phyloP scores from a whole-genome alignment of 2,797 vertebrate genomes.

The Sebastes trivittatus region DNA sequence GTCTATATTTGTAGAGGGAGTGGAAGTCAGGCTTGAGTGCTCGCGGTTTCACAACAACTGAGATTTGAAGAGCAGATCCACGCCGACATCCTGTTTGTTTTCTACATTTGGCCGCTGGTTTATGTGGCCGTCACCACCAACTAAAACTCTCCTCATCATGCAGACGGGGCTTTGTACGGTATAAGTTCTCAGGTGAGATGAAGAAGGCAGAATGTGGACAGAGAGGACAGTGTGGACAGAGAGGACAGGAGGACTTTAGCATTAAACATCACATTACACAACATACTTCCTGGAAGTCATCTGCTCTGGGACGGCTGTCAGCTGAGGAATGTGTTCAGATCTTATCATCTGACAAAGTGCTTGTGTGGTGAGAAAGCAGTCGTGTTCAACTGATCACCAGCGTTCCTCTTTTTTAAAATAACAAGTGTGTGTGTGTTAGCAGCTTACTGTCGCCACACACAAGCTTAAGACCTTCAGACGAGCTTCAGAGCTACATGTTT shows the following conservation, averaged over 20 bases:
- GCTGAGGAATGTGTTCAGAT: constrained; percentile 30
- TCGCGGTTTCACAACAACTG: neutral
- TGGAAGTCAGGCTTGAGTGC: neutral
- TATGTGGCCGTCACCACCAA: neutral
- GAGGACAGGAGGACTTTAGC: neutral
- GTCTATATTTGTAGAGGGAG: neutral
- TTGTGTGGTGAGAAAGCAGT: neutral
- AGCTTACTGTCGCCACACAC: neutral
- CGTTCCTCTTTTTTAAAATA: neutral
- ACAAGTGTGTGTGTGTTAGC: neutral
- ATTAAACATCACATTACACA: neutral
- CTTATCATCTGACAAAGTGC: neutral
- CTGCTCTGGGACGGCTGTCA: neutral
- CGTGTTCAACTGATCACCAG: neutral
- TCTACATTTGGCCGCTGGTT: neutral
- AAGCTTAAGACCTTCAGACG: too few species aligned
- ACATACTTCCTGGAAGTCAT: neutral
- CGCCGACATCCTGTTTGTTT: neutral
- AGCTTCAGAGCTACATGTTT: neutral
- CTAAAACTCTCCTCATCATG: neutral
- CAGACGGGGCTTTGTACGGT: neutral
- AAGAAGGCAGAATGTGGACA: constrained; percentile 32
- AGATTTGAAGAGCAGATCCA: neutral
- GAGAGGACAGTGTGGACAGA: constrained; percentile 5
- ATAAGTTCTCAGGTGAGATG: neutral